Base-by-base conservation (phyloP, 2,888 invertebrate genomes). In the Dioctria linearis region DNA sequence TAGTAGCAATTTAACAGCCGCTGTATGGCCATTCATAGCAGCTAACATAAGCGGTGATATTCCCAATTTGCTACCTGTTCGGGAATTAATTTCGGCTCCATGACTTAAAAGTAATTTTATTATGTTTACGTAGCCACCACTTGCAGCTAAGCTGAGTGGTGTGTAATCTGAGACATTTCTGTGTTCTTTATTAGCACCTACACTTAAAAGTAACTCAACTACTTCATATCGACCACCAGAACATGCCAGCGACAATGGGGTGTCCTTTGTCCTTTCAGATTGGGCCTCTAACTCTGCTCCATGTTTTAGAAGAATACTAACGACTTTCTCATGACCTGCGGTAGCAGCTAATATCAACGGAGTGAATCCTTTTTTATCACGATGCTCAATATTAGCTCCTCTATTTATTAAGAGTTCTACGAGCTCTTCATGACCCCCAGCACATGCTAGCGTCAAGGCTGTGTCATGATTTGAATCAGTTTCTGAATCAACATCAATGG, bases 401-500 rank as follows among this genome's bases (percentile, higher is more conserved):
- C 98, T 93, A 84, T 94, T 93, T 75, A 99, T 92, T 83, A 99
- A 91, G 86, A 99, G 91, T 87, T 96, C 96, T 8, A 98, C 98
- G 37, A 99, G 92, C 86, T 99, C 98, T 87, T 97, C 96, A 88
- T 98, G 98, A 0, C 99, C 98, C 83, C 98, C 98, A 82, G 98
- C 97, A 90, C 98, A 98, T 69, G 99, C 99, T 82, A 99, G 91
- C 51, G 99, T 99, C 80, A 99, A 91, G 79, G 99, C 98, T 4
- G 99, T 99, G 90, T 99, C 99, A 90, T 98, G 98, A 91, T 99
- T 99, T 86, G 96, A 97, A 89, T 99, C 99, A 0, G 99, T 99
- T 90, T 98, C 97, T 5, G 97, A 97, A 90, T 99, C 98, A 83
- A 99, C 95, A 89, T 99, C 98, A 91, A 97, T 95, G 84, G 93